Conservation (phyloP, 2,113 vertebrate species). For the Anseranas semipalmata region DNA sequence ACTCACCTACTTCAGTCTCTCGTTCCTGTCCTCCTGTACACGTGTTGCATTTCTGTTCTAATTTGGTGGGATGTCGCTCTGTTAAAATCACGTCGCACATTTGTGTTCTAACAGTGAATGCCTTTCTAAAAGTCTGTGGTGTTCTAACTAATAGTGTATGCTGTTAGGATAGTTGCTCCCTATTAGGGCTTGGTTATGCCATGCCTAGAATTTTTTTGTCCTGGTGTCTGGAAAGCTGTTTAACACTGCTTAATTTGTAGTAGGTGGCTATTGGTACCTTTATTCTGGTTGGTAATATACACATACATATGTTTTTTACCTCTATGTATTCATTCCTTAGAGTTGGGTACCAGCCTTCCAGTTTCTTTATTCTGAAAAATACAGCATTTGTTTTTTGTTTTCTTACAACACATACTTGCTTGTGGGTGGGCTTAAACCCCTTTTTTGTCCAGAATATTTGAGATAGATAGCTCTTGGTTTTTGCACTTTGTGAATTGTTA, state of each 20-base stretch:
- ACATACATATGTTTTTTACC: fast-evolving
- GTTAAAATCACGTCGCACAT: neutral
- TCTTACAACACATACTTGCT: neutral
- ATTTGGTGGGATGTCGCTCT: neutral
- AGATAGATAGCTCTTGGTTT: neutral
- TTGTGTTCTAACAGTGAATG: neutral
- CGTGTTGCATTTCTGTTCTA: neutral
- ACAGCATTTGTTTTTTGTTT: neutral
- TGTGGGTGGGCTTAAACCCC: neutral
- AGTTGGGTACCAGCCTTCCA: neutral
- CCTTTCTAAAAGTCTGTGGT: neutral
- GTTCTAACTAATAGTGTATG: neutral
- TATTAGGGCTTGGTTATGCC: neutral
- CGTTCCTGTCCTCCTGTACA: neutral
- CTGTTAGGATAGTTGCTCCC: neutral
- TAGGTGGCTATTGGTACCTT: neutral
- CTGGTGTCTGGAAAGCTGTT: neutral
- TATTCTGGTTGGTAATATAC: neutral
- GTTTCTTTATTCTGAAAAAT: neutral
- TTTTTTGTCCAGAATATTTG: neutral
- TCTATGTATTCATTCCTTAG: neutral
- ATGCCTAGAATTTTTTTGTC: neutral
- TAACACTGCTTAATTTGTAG: neutral
- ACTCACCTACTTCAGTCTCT: neutral
- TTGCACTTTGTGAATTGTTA: neutral